phyloP scores from a whole-genome alignment of 2,888 invertebrate species.

The Nemapogon koenigi region DNA sequence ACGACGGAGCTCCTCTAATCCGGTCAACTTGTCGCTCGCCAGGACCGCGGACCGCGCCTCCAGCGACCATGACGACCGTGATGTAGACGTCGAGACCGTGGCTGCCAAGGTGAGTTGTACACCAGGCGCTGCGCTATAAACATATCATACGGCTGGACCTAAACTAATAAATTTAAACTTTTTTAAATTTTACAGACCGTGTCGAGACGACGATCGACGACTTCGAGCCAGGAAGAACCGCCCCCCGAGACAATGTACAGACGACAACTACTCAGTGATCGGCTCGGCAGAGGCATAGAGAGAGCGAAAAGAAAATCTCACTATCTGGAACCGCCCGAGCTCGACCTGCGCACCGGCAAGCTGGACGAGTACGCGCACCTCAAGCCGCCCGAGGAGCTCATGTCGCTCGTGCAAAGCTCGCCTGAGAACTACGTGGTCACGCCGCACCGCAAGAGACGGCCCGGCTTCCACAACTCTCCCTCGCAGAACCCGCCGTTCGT shows the following conservation, averaged over 20 bases:
- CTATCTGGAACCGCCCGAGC: conserved; percentile 72
- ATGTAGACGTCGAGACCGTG: conserved; percentile 60
- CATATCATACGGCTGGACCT: not conserved
- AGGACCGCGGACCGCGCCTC: conserved; percentile 63
- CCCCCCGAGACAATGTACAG: conserved; percentile 63
- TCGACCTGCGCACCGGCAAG: conserved; percentile 69
- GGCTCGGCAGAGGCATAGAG: conserved; percentile 67
- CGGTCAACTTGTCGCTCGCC: conserved; percentile 78
- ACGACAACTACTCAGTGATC: conserved; percentile 66
- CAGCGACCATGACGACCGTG: conserved; percentile 63
- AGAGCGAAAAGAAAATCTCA: conserved; percentile 69
- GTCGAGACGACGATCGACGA: conserved; percentile 51
- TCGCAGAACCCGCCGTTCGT: conserved; percentile 88
- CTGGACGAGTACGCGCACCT: conserved; percentile 72
- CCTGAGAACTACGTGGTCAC: conserved; percentile 88
- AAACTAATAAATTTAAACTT: no score
- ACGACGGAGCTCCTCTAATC: conserved; percentile 78
- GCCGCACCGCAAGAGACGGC: conserved; percentile 84
- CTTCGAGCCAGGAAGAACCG: conserved; percentile 57
- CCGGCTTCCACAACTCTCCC: conserved; percentile 87
- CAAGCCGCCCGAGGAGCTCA: conserved; percentile 72
- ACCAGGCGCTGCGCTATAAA: not conserved
- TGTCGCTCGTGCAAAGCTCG: conserved; percentile 72
- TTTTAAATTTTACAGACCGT: conserved; percentile 38
- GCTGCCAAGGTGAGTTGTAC: conserved; percentile 57